Base-by-base conservation (phyloP, 2,888 invertebrate genomes). In the Hydriomena furcata region DNA sequence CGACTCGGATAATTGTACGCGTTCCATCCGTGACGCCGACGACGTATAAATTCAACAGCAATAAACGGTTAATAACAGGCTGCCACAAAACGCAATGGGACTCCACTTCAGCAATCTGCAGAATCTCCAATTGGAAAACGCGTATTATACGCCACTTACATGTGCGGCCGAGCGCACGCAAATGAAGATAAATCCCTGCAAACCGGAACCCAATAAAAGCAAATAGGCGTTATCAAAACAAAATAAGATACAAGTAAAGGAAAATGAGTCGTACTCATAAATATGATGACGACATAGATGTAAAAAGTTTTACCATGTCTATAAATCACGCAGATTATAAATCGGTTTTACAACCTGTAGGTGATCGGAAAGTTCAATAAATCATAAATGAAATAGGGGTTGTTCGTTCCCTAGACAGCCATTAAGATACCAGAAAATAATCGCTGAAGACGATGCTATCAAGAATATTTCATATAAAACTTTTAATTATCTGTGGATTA, bases 41-140 rank as follows among this genome's bases (percentile, higher is more conserved):
- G 71, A 52, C 38, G 79, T 75, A 82, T 83, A 84, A 86, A 85
- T 87, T 79, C 82, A 68, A 80, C 71, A 72, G 77, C 78, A 79
- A 82, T 78, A 80, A 81, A 79, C 82, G 73, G 78, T 80, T 89
- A 88, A 88, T 88, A 84, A 88, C 83, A 88, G 79, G 79, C 69
- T 81, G 76, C 66, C 65, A 79, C 77, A 81, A 82, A 76, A 68
- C 67, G 66, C 67, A 80, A 81, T 82, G 80, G 73, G 68, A 73
- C 73, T 73, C 71, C 73, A 71, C 72, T 76, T 70, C 71, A 70
- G 73, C 74, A 77, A 80, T 82, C 78, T 71, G 75, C 64, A 62
- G 66, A 72, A 80, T 84, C 82, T 78, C 68, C 77, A 78, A 82
- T 81, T 79, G 74, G 66, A 68, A 74, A 78, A 82, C 70, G 77